Percentiles rank a stretch among this genome's conserved stretches.
Evolutionary conservation across 2,797 vertebrate genomes (phyloP).

Genomic region (Protonibea diacanthus): DNA sequence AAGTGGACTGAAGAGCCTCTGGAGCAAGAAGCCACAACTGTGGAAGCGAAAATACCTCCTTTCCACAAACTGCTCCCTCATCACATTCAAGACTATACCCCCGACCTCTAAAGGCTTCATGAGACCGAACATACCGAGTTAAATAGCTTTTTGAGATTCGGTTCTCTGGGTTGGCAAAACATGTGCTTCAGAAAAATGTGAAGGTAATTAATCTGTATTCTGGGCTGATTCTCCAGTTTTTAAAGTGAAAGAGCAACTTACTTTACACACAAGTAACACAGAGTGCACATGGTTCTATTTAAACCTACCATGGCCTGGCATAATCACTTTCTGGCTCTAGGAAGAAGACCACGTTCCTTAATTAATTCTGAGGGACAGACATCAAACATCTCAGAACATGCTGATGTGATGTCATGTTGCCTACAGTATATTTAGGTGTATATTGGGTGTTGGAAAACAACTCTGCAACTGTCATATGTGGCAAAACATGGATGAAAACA

Average conservation of each 20-base stretch:
- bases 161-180: too few species aligned
- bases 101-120: background rate
- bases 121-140: background rate
- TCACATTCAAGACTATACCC: background rate
- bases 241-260: background rate
- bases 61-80: background rate
- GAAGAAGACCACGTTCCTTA: background rate
- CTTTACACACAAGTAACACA: background rate
- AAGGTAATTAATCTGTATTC: background rate
- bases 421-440: too few species aligned
- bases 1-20: slow-evolving; percentile 57
- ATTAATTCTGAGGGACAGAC: background rate
- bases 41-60: slow-evolving; percentile 19
- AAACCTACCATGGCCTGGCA: background rate
- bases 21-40: slow-evolving; percentile 38
- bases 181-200: background rate
- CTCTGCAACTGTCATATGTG: background rate
- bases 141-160: background rate
- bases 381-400: background rate
- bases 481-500: background rate
- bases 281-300: background rate
- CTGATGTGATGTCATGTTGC: background rate
- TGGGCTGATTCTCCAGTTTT: background rate
- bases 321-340: background rate
- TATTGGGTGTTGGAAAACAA: background rate